phyloP scores from a whole-genome alignment of 1,140 invertebrate species.

The Heliconius melpomene region DNA sequence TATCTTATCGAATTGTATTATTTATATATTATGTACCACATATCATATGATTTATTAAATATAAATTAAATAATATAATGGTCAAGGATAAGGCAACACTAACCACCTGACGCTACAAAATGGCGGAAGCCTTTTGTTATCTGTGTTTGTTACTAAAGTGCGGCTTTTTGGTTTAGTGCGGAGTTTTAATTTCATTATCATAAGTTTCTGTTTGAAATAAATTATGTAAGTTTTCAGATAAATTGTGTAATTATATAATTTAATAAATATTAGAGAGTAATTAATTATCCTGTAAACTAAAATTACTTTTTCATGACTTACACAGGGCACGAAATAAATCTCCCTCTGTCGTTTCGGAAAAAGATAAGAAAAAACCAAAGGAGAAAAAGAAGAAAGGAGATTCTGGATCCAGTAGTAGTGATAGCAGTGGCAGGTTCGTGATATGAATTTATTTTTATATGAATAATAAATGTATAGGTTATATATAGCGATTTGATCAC shows the following conservation, averaged over 20 bases:
- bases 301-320: background rate
- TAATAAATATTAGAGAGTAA: background rate
- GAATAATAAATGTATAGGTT: background rate
- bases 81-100: slow-evolving; percentile 17
- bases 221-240: slow-evolving; percentile 31
- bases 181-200: slow-evolving; percentile 9
- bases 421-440: slow-evolving; percentile 87
- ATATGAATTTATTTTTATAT: background rate
- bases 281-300: background rate
- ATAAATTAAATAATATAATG: too few relatives aligned
- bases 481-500: background rate
- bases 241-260: slow-evolving; percentile 5
- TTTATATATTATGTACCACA: too few relatives aligned
- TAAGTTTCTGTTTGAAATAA: background rate
- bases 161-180: background rate
- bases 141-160: slow-evolving; percentile 27
- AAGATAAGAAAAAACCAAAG: slow-evolving; percentile 87
- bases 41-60: too few relatives aligned
- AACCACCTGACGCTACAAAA: slow-evolving; percentile 31
- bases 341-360: slow-evolving; percentile 83
- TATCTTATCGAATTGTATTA: too few relatives aligned
- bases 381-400: slow-evolving; percentile 85
- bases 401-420: slow-evolving; percentile 88
- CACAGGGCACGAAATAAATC: slow-evolving; percentile 84
- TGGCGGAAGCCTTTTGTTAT: slow-evolving; percentile 30